These are phyloP conservation scores for Phaenicophaeus curvirostris DNA, from an alignment of 2,797 vertebrate genomes.

Conservation along the genomic window DNA sequence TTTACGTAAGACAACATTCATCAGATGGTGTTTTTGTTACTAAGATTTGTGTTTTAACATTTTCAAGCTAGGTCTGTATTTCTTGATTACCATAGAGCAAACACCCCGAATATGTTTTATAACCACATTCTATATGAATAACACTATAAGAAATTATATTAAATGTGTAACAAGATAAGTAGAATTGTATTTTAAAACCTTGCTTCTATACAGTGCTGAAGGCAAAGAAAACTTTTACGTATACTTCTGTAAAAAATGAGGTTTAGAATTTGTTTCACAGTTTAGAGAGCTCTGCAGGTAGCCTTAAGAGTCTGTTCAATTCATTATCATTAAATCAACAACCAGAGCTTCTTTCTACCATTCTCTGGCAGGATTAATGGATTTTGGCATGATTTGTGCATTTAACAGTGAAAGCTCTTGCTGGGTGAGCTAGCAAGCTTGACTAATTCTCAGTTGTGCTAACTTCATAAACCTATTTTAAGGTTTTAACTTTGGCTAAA, in stretches of 20 bases:
- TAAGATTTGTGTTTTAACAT: not conserved
- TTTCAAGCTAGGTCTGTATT: not conserved
- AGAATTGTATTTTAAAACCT: not conserved
- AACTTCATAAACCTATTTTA: constrained; percentile 82
- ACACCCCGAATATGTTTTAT: not conserved
- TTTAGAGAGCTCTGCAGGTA: constrained; percentile 76
- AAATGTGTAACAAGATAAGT: not conserved
- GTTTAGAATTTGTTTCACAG: constrained; percentile 75
- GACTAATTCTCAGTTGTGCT: constrained; percentile 81
- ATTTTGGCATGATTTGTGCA: constrained; percentile 77
- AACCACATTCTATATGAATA: not conserved
- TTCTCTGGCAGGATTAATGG: constrained; percentile 81
- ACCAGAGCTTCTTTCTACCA: constrained; percentile 77
- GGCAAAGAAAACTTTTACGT: not conserved
- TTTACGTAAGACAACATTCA: not conserved
- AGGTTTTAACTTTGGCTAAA: constrained; percentile 76
- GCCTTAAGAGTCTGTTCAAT: constrained; percentile 76
- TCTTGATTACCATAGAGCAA: not conserved
- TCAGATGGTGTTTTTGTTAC: not conserved
- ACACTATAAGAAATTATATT: not conserved
- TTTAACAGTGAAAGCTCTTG: constrained; percentile 77
- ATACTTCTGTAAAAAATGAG: constrained; percentile 40
- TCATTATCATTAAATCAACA: constrained; percentile 84
- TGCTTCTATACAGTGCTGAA: not conserved
- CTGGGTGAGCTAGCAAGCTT: constrained; percentile 81